Percentiles rank a stretch among this genome's conserved stretches.
Conservation (phyloP, 2,797 vertebrate genomes). For the Epinephelus coioides region DNA sequence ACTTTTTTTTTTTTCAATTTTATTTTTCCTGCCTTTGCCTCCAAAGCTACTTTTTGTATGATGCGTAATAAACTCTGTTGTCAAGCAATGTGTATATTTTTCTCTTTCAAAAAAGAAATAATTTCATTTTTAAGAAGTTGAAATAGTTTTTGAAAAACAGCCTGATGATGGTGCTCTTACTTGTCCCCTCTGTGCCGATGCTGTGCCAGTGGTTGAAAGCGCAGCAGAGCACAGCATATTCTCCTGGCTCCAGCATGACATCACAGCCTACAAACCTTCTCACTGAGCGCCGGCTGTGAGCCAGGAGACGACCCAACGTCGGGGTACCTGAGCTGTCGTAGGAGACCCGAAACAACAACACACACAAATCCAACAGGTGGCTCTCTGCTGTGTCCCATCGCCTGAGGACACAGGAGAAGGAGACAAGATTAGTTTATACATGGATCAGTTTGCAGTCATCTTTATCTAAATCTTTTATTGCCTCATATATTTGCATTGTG, state of each 20-base stretch:
- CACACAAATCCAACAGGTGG: constrained; percentile 93
- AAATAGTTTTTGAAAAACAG: background rate
- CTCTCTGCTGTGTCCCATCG: constrained; percentile 91
- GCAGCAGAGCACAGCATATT: constrained; percentile 94
- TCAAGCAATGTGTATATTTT: too few species aligned
- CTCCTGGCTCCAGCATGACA: constrained; percentile 94
- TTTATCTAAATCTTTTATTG: too few species aligned
- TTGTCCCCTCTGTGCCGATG: background rate
- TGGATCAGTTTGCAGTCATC: too few species aligned
- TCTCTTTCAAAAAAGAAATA: too few species aligned
- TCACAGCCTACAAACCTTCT: constrained; percentile 95
- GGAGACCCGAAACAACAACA: constrained; percentile 93
- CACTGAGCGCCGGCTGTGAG: constrained; percentile 93
- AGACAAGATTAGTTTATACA: background rate
- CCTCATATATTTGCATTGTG: too few species aligned
- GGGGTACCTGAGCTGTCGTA: constrained; percentile 86
- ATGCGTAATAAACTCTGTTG: too few species aligned
- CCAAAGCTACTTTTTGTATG: too few species aligned
- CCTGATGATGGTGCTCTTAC: constrained; percentile 7
- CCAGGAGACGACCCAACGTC: constrained; percentile 90
- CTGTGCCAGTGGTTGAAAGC: constrained; percentile 95
- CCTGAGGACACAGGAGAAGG: constrained; percentile 70
- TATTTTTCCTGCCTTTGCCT: too few species aligned
- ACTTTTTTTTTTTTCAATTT: too few species aligned
- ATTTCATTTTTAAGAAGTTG: too few species aligned